Evolutionary conservation across 1,140 invertebrate species (phyloP).

Genomic region (Drosophila gunungcola): DNA sequence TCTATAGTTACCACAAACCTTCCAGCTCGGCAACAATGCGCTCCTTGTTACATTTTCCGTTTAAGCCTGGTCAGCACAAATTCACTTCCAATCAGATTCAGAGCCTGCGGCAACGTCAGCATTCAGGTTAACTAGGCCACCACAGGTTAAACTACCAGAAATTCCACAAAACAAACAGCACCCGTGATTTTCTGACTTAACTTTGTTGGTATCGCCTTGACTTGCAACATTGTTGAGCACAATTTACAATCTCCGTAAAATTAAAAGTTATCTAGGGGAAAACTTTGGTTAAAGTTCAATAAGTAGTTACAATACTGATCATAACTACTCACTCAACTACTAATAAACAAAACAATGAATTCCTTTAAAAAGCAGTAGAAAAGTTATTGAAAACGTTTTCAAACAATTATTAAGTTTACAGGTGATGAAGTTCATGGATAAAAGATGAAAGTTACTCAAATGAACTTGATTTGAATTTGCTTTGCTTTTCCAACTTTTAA

Average conservation of each 20-base stretch:
- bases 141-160: slow-evolving; percentile 1
- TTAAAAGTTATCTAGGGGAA: neutral
- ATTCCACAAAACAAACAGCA: neutral
- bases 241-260: neutral
- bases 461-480: slow-evolving; percentile 19
- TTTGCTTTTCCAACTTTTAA: neutral
- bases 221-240: neutral
- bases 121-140: slow-evolving; percentile 6
- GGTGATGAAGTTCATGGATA: slow-evolving; percentile 7
- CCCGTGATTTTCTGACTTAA: neutral
- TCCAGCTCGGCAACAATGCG: slow-evolving; percentile 1
- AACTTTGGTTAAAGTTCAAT: no score
- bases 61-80: neutral
- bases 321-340: neutral
- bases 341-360: neutral
- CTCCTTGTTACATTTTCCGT: neutral
- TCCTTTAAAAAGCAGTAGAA: neutral
- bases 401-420: slow-evolving; percentile 4
- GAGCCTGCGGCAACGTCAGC: slow-evolving; percentile 10
- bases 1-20: slow-evolving; percentile 1
- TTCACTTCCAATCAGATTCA: slow-evolving; percentile 10
- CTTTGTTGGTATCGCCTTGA: neutral
- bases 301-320: no score
- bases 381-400: neutral
- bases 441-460: slow-evolving; percentile 1